phyloP scores from a whole-genome alignment of 2,888 invertebrate genomes.

The Eucera pruinosa region DNA sequence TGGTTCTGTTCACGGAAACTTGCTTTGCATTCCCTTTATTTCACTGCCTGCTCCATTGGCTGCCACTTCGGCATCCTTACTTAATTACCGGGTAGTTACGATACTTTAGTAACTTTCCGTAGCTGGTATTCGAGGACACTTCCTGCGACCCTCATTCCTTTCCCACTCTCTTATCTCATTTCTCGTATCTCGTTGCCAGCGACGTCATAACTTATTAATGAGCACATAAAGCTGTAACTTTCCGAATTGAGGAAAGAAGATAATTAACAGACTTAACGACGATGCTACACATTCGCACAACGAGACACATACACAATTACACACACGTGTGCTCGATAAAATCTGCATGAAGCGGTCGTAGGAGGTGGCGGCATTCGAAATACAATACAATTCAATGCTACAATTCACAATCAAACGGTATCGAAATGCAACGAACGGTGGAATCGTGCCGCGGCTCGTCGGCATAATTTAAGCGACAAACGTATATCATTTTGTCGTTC shows the following conservation, averaged over 20 bases:
- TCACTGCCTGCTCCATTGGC: slow-evolving; percentile 73
- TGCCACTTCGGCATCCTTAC: slow-evolving; percentile 70
- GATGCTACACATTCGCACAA: not conserved
- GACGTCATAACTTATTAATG: slow-evolving; percentile 58
- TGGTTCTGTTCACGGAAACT: slow-evolving; percentile 47
- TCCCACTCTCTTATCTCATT: slow-evolving; percentile 5
- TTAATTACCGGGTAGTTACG: slow-evolving; percentile 73
- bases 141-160: slow-evolving; percentile 20
- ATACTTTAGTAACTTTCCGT: slow-evolving; percentile 66
- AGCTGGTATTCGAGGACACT: slow-evolving; percentile 56
- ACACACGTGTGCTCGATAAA: not conserved
- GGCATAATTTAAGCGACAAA: slow-evolving; percentile 56
- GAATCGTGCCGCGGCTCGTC: slow-evolving; percentile 37
- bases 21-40: slow-evolving; percentile 79
- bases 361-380: not conserved
- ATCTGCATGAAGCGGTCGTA: slow-evolving; percentile 28
- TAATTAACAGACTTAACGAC: slow-evolving; percentile 54
- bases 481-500: slow-evolving; percentile 53
- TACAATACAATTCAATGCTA: slow-evolving; percentile 30
- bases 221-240: slow-evolving; percentile 41
- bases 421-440: slow-evolving; percentile 49
- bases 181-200: slow-evolving; percentile 39
- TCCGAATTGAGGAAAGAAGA: slow-evolving; percentile 46
- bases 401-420: slow-evolving; percentile 54
- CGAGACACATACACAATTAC: not conserved